A percentile compares a stretch with the other conserved stretches of the same genome.
Conservation (phyloP, 2,797 vertebrate genomes). For the Chelonia mydas region DNA sequence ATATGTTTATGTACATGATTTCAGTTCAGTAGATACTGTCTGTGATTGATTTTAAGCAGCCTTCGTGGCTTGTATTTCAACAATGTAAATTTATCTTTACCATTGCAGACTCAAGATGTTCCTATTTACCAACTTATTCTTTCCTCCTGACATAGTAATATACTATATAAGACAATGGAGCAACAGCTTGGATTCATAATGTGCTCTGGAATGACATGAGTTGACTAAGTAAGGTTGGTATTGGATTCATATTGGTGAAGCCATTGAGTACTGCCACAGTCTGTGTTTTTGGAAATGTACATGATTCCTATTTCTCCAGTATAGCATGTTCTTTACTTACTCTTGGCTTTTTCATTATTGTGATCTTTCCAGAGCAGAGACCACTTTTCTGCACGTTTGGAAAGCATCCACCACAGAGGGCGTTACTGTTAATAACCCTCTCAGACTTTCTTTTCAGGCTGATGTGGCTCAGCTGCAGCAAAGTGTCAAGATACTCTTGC, state of each 20-base stretch:
- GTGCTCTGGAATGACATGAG: background rate
- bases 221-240: background rate
- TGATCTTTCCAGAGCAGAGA: background rate
- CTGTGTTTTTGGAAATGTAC: rapidly evolving
- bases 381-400: background rate
- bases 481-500: background rate
- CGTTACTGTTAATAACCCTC: background rate
- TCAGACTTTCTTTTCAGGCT: rapidly evolving
- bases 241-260: background rate
- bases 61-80: background rate
- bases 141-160: background rate
- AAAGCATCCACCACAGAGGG: background rate
- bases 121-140: background rate
- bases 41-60: background rate
- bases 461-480: rapidly evolving
- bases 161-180: background rate
- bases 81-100: background rate
- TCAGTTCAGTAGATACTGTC: background rate
- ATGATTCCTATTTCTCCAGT: rapidly evolving
- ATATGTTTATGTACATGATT: background rate
- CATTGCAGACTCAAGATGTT: background rate
- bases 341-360: background rate
- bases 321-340: background rate
- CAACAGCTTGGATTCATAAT: background rate
- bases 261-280: background rate